Percentiles rank a stretch among this genome's conserved stretches.
Evolutionary conservation across 2,797 vertebrate genomes (phyloP).

Genomic region (Sebastes steindachneri): DNA sequence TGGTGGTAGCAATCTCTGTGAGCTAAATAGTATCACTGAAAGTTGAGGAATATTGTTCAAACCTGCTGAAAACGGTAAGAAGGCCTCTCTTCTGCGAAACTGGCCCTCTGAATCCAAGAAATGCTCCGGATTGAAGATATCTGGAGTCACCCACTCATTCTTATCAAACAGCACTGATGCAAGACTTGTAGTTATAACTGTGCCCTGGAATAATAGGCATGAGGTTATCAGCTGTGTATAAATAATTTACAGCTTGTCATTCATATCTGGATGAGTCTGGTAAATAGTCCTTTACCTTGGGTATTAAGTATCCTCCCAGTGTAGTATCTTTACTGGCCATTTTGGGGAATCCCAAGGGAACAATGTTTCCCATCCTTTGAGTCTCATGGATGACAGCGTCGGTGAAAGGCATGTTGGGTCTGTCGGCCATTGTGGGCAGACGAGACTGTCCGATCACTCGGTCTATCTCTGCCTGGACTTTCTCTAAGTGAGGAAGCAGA

Average conservation of each 20-base stretch:
- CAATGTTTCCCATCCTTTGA: slow-evolving; percentile 84
- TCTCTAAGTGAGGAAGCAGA: slow-evolving; percentile 69
- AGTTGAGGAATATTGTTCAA: background rate
- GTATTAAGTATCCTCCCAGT: slow-evolving; percentile 82
- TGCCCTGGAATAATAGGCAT: slow-evolving; percentile 75
- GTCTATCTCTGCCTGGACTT: slow-evolving; percentile 89
- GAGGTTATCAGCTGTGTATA: background rate
- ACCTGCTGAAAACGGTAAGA: slow-evolving; percentile 89
- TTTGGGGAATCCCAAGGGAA: slow-evolving; percentile 82
- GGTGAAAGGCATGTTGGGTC: slow-evolving; percentile 85
- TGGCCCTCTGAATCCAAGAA: slow-evolving; percentile 86
- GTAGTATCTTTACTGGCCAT: slow-evolving; percentile 70
- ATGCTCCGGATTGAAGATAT: slow-evolving; percentile 86
- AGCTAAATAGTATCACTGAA: background rate
- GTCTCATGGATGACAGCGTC: slow-evolving; percentile 88
- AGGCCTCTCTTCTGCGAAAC: slow-evolving; percentile 83
- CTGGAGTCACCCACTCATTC: slow-evolving; percentile 84
- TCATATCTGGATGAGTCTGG: background rate
- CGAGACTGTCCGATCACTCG: slow-evolving; percentile 80
- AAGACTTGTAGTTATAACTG: slow-evolving; percentile 51
- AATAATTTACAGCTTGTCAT: background rate
- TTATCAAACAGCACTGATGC: slow-evolving; percentile 84
- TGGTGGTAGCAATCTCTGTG: background rate
- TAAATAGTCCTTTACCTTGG: slow-evolving; percentile 81
- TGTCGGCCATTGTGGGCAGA: slow-evolving; percentile 75